These are phyloP conservation scores for Ceriagrion tenellum DNA, from an alignment of 2,888 invertebrate genomes.

Conservation along the genomic window DNA sequence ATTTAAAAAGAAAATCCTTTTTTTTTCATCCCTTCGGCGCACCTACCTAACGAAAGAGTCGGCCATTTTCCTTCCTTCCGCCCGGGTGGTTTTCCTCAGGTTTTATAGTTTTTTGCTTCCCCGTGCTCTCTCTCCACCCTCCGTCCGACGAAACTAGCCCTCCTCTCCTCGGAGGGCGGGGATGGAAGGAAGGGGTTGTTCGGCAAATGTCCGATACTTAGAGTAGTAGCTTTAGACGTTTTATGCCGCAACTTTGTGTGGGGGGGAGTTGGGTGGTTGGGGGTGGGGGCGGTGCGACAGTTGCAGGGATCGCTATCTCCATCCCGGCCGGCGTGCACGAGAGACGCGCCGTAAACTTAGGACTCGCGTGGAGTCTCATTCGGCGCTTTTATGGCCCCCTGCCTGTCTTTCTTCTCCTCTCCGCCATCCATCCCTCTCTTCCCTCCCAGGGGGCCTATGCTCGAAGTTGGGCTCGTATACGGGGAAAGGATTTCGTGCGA, in stretches of 20 bases:
- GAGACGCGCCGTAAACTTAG: constrained; percentile 3
- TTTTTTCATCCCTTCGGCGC: neutral
- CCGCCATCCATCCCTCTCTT: no score
- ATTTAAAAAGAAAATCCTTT: neutral
- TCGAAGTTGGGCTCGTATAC: no score
- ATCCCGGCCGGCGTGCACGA: neutral
- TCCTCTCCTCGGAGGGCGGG: neutral
- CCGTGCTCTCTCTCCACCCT: neutral
- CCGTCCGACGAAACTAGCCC: neutral
- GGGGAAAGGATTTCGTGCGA: no score
- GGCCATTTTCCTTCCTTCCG: constrained; percentile 19
- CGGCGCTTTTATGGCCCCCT: neutral
- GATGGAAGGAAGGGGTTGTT: neutral
- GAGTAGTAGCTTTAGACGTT: neutral
- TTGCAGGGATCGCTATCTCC: neutral
- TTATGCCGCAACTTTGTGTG: neutral
- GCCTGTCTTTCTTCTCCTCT: neutral
- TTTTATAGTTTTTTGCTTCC: constrained; percentile 3
- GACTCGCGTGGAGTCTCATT: neutral
- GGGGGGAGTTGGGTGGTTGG: neutral
- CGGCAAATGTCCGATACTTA: neutral
- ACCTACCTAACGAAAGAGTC: neutral
- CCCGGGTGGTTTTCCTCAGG: neutral
- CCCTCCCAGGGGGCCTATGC: no score
- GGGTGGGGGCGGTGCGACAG: neutral